These are phyloP conservation scores for Pinctada fucata DNA, from an alignment of 2,888 invertebrate species.

Conservation along the genomic window DNA sequence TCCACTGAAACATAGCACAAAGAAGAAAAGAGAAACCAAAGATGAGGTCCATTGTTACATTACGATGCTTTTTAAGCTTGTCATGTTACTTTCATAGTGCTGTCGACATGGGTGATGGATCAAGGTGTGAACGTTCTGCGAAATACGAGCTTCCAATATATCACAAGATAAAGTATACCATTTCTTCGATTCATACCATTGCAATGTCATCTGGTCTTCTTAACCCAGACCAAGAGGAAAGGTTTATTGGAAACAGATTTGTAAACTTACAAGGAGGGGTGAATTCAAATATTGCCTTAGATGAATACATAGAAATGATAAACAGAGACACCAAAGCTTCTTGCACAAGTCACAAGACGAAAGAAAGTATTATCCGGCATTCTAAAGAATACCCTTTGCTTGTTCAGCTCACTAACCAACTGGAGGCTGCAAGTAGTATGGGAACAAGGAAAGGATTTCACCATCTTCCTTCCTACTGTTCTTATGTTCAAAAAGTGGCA, in stretches of 20 bases:
- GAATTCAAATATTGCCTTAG: constrained; percentile 32
- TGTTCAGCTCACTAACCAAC: constrained; percentile 6
- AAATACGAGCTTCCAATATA: constrained; percentile 38
- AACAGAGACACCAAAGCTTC: constrained; percentile 34
- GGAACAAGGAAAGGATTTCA: constrained; percentile 29
- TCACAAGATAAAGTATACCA: constrained; percentile 34
- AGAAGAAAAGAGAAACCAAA: not conserved
- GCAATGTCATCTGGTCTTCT: constrained; percentile 29
- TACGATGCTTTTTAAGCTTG: constrained; percentile 24
- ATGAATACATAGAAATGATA: constrained; percentile 38
- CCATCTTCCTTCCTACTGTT: constrained; percentile 25
- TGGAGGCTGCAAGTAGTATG: not conserved
- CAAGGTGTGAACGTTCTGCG: constrained; percentile 24
- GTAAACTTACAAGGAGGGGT: constrained; percentile 27
- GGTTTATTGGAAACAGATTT: constrained; percentile 30
- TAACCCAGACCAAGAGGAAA: constrained; percentile 14
- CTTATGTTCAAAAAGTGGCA: constrained; percentile 27
- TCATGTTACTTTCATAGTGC: constrained; percentile 27
- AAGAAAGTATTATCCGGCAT: constrained; percentile 31
- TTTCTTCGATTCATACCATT: constrained; percentile 29
- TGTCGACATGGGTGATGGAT: constrained; percentile 33
- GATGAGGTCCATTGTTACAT: constrained; percentile 25
- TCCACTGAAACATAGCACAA: constrained; percentile 3
- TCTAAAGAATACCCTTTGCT: constrained; percentile 30
- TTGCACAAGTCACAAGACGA: constrained; percentile 26